phyloP scores from a whole-genome alignment of 2,113 vertebrate species.

The Serinus canaria region DNA sequence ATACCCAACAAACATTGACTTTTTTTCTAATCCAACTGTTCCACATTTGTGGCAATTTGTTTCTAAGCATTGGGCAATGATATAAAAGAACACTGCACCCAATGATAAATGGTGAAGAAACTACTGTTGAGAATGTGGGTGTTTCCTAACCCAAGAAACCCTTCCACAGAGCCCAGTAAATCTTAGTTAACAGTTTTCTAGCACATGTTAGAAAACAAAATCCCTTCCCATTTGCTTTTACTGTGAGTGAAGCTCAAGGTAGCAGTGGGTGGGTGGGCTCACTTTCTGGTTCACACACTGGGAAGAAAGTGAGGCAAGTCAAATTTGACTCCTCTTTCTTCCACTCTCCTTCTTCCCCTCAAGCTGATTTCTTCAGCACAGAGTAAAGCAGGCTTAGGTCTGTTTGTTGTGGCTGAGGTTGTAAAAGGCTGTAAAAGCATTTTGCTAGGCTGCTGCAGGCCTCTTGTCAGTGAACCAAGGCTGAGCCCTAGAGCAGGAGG shows the following conservation, averaged over 20 bases:
- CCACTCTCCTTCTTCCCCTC: neutral
- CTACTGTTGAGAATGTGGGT: neutral
- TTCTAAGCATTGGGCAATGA: conserved; percentile 1
- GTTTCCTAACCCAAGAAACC: neutral
- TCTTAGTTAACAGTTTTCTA: neutral
- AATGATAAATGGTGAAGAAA: neutral
- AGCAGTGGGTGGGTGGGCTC: neutral
- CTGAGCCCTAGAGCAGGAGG: neutral
- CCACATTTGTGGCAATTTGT: neutral
- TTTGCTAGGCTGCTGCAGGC: neutral
- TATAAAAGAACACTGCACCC: neutral
- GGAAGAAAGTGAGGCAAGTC: neutral
- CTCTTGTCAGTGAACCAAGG: neutral
- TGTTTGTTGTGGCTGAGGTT: neutral
- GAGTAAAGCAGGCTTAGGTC: neutral
- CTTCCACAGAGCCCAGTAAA: neutral
- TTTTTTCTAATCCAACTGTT: conserved; percentile 4
- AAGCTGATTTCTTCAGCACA: neutral
- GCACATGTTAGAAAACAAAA: neutral
- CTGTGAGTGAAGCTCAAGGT: neutral
- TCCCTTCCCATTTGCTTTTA: neutral
- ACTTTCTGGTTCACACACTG: neutral
- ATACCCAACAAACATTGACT: neutral
- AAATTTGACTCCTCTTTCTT: neutral
- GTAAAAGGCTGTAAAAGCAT: neutral